Conservation (phyloP, 2,888 invertebrate genomes). For the Abscondita cerata region DNA sequence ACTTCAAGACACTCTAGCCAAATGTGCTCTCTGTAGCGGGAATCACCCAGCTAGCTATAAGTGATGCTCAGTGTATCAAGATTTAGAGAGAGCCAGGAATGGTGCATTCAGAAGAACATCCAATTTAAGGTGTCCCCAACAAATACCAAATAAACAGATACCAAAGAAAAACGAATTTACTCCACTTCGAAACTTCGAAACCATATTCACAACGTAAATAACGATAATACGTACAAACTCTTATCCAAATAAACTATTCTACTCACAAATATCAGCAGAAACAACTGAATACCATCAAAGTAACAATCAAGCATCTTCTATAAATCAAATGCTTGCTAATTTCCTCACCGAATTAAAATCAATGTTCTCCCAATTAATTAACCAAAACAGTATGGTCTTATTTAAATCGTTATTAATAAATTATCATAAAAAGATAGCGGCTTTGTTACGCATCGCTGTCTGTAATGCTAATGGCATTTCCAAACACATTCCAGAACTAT, state of each 20-base stretch:
- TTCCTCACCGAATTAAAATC: too few relatives aligned
- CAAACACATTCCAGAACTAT: not conserved
- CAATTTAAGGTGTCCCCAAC: not conserved
- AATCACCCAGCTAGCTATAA: not conserved
- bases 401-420: not conserved
- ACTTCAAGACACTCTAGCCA: slow-evolving; percentile 3
- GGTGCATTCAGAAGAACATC: not conserved
- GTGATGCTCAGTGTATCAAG: not conserved
- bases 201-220: too few relatives aligned
- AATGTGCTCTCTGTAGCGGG: not conserved
- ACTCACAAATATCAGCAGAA: too few relatives aligned
- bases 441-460: slow-evolving; percentile 5
- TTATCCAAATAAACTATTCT: not conserved
- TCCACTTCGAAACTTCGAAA: too few relatives aligned
- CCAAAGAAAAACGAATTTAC: too few relatives aligned
- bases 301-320: too few relatives aligned
- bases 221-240: too few relatives aligned
- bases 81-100: slow-evolving; percentile 8
- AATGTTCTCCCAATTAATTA: too few relatives aligned
- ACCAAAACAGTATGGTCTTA: not conserved
- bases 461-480: not conserved
- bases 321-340: not conserved
- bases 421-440: not conserved
- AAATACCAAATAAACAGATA: too few relatives aligned
- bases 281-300: too few relatives aligned